These are phyloP conservation scores for Pantelozetes paolii DNA, from an alignment of 2,888 invertebrate species.

Conservation along the genomic window DNA sequence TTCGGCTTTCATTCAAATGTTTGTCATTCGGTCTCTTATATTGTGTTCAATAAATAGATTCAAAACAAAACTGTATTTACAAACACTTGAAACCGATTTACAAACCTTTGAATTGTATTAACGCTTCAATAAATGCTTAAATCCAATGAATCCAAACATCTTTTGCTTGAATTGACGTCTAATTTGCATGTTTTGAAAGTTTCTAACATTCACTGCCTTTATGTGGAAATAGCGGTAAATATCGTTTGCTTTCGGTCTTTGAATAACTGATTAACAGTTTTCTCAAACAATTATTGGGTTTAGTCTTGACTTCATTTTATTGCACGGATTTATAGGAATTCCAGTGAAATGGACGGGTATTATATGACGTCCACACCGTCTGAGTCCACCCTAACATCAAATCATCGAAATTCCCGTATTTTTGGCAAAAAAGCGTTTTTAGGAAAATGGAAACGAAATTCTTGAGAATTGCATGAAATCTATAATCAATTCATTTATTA, in stretches of 20 bases:
- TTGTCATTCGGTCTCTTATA: not conserved
- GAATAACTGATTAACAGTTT: not conserved
- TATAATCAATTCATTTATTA: not conserved
- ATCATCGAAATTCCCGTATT: conserved; percentile 20
- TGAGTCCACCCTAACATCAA: conserved; percentile 19
- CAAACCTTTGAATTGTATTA: not conserved
- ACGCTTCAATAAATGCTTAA: too few relatives aligned
- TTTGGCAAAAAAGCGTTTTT: conserved; percentile 33
- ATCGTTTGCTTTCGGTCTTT: conserved; percentile 5
- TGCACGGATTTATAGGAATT: conserved; percentile 20
- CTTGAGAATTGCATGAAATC: conserved; percentile 14
- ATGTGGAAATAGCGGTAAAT: conserved; percentile 16
- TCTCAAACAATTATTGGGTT: not conserved
- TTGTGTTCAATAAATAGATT: not conserved
- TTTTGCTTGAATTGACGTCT: not conserved
- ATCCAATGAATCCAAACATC: too few relatives aligned
- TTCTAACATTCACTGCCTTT: not conserved
- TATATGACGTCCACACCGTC: not conserved
- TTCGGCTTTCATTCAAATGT: conserved; percentile 12
- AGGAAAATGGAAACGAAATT: conserved; percentile 30
- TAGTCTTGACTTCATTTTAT: conserved; percentile 23
- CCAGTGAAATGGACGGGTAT: not conserved
- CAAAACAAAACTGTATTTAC: too few relatives aligned
- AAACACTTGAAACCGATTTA: not conserved
- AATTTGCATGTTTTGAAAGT: not conserved